Base-by-base conservation (phyloP, 1,140 invertebrate species). In the Lepidurus packardi region DNA sequence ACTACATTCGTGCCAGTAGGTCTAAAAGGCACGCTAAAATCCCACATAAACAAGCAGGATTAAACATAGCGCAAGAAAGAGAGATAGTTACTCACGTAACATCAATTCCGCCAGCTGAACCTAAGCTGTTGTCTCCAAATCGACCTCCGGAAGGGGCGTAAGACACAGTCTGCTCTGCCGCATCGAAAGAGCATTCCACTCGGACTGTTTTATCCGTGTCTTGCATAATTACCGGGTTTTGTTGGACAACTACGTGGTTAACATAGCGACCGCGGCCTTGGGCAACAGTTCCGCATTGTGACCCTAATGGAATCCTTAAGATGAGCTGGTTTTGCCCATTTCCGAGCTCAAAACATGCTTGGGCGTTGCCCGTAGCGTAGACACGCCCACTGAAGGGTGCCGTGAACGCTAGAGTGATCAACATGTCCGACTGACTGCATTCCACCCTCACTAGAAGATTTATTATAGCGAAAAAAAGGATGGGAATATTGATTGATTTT, bases 141-240 rank as follows among this genome's bases (percentile, higher is more conserved):
- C 83, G 80, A 42, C 79, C 79, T 8, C 83, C 84, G n/a, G 81
- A 81, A 10, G 85, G 83, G 42, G 84, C 82, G 74, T 86, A 84
- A 7, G 85, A 86, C 11, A 88, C 84, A 16, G 87, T 88, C 80
- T 87, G 86, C 79, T 88, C 87, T 34, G 82, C 82, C 10, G 85
- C 85, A 79, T 86, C 85, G 81, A 88, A 88, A 7, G 86, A 85
- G 78, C 87, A 88, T 79, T 87, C 86, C 21, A 88, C 87, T 79
- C 86, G 82, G 13, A 88, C 86, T 5, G 84, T 87, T 78, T 85
- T 85, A 80, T 88, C 87, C 21, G 84, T 86, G 76, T 88, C 86
- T 79, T 87, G 87, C 85, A 88, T 87, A 77, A 88, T 87, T 4
- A 88, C 83, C 11, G 87, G 85, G 80, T 88, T 88, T 80, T 87